Conservation (phyloP, 2,113 vertebrate genomes). For the Rhinopithecus roxellana region DNA sequence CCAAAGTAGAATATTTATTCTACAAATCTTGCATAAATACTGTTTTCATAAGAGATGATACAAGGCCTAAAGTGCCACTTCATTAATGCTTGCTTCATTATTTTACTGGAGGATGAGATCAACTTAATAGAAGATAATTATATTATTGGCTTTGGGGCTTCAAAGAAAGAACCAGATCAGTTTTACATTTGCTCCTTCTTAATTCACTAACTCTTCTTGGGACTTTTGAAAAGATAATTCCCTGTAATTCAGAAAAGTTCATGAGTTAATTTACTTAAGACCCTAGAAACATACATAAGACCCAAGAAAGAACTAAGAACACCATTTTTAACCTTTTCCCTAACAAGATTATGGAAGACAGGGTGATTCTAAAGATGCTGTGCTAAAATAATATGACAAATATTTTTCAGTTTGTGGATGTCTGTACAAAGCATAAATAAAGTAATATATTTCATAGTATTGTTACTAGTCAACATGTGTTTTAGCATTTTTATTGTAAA, state of each 20-base stretch:
- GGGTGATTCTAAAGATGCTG: neutral
- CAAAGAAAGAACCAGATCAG: neutral
- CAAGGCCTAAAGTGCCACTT: neutral
- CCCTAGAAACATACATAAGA: conserved; percentile 50
- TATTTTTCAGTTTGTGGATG: neutral
- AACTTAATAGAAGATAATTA: conserved; percentile 60
- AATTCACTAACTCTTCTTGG: conserved; percentile 39
- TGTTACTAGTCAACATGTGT: neutral
- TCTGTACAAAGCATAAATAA: neutral
- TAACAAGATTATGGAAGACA: conserved; percentile 35
- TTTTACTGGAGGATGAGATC: conserved; percentile 12
- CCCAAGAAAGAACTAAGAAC: neutral
- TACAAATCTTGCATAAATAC: neutral
- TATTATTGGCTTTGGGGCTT: conserved; percentile 53
- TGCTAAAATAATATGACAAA: neutral
- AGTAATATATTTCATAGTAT: neutral
- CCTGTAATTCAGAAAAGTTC: conserved; percentile 67
- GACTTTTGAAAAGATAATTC: conserved; percentile 62
- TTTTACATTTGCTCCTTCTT: conserved; percentile 22
- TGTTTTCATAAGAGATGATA: neutral
- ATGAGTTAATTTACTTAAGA: conserved; percentile 72
- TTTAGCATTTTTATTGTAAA: neutral
- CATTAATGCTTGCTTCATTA: neutral
- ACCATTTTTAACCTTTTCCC: neutral
- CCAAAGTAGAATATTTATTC: neutral